These are phyloP conservation scores for Lepetodrilus schrolli DNA, from an alignment of 2,888 invertebrate species.

Conservation along the genomic window DNA sequence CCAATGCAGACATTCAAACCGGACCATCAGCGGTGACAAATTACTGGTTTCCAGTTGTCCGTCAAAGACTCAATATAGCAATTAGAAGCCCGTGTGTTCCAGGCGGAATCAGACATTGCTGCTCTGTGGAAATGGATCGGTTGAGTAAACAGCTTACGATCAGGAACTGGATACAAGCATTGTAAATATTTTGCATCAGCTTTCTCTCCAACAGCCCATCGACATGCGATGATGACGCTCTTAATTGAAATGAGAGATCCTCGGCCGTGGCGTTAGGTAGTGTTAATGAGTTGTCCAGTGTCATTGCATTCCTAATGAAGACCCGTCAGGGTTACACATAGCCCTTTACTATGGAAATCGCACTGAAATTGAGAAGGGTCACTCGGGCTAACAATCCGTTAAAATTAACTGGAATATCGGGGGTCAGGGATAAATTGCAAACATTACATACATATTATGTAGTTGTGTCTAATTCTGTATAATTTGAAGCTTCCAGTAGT, in stretches of 20 bases:
- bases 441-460: too few species aligned
- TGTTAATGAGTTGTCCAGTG: background rate
- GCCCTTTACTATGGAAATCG: background rate
- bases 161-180: background rate
- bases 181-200: conserved; percentile 24
- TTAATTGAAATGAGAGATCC: conserved; percentile 24
- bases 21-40: conserved; percentile 26
- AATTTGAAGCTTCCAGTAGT: too few species aligned
- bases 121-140: background rate
- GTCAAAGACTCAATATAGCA: conserved; percentile 33
- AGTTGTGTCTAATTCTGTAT: too few species aligned
- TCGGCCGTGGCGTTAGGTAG: background rate
- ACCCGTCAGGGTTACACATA: background rate
- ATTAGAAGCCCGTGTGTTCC: conserved; percentile 19
- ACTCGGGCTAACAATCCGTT: too few species aligned
- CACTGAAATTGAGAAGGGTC: background rate
- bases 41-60: conserved; percentile 32
- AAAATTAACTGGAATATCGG: too few species aligned
- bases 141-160: conserved; percentile 23
- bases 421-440: too few species aligned
- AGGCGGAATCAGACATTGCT: background rate
- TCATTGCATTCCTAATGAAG: background rate
- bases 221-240: background rate
- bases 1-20: background rate
- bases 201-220: conserved; percentile 12